Evolutionary conservation across 2,888 invertebrate genomes (phyloP), one percentile per base, ranked within the genome.

Genomic region (Sepioteuthis lessoniana): DNA sequence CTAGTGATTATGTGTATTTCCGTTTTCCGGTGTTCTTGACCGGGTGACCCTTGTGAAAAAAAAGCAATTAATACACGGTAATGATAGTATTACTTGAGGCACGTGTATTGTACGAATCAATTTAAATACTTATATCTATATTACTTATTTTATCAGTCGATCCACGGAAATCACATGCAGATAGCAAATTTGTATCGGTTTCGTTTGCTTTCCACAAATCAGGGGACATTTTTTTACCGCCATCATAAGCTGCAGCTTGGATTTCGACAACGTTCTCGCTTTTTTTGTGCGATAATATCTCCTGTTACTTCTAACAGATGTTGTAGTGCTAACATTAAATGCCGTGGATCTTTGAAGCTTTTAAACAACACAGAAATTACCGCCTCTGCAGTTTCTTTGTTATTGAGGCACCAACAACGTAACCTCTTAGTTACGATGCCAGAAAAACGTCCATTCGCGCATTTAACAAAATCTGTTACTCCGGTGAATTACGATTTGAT

Each of bases 401-500:
- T 25, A 21, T 25, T 16, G 0, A 76, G n/a, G 10, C 35, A 35
- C n/a, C 76, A 76, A 76, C 76, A 76, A 76, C 76, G n/a, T n/a
- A 35, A 16, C 16, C 35, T 31, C 28, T 42, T 35, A 5, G 28
- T 94, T 35, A 92, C 90, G n/a, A 97, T 96, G 96, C 94, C 96
- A 16, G 96, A 95, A 76, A 96, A 96, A 94, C 98, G 98, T 97
- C 97, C 97, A 93, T 98, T 98, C 97, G 97, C 98, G 96, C 98
- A 98, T 94, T 98, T 99, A 96, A 99, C 99, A 94, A 98, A 98
- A 96, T 98, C 98, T 97, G 98, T 99, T 95, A 97, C 98, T 96
- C 99, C 99, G 93, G 98, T 98, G 97, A 98, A 99, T 97, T 99
- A 99, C 97, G 98, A 98, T 97, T 98, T 99, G 96, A 98, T 98